Base-by-base conservation (phyloP, 2,113 vertebrate species). In the Tiliqua scincoides region DNA sequence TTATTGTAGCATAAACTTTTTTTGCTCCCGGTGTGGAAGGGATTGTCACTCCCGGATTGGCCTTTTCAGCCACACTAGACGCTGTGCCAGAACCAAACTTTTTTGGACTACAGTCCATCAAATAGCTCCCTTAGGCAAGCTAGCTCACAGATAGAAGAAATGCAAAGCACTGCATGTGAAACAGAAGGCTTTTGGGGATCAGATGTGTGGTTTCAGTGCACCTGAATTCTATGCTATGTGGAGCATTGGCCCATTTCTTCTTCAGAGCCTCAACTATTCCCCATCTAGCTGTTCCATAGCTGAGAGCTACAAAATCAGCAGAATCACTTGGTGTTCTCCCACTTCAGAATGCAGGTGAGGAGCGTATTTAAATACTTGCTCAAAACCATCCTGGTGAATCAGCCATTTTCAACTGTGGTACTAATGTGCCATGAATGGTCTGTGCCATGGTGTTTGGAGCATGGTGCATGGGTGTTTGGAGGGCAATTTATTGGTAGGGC, bases 291-390 rank as follows among this genome's bases (percentile, higher is more conserved):
- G n/a, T 27, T 30, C 18, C 27, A n/a, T 68, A 15, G 17, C n/a
- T 67, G 30, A 67, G 30, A 83, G 59, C 77, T 90, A 84, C 54
- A 73, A 75, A 37, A 89, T 85, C 74, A 90, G 83, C 80, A 89
- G 83, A 86, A 82, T 87, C 73, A 77, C 91, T 90, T 75, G 77
- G 52, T 82, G 82, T 86, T n/a, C 27, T 40, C 6, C 35, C 7
- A 37, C 20, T 71, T 35, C 32, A 37, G 68, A 71, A 12, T 54
- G 52, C 12, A 54, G 54, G 54, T 17, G 10, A 88, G 91, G 10
- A 88, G 91, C 89, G 94, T 94, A 89, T 81, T 91, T 87, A 92
- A 88, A 87, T 6, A 2, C 71, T 70, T 93, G 43, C 86, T 87
- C 82, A 89, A 52, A 52, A 75, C 21, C 52, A 30, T 77, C 52